phyloP scores from a whole-genome alignment of 1,140 invertebrate species.

The Himalopsyche phryganea region DNA sequence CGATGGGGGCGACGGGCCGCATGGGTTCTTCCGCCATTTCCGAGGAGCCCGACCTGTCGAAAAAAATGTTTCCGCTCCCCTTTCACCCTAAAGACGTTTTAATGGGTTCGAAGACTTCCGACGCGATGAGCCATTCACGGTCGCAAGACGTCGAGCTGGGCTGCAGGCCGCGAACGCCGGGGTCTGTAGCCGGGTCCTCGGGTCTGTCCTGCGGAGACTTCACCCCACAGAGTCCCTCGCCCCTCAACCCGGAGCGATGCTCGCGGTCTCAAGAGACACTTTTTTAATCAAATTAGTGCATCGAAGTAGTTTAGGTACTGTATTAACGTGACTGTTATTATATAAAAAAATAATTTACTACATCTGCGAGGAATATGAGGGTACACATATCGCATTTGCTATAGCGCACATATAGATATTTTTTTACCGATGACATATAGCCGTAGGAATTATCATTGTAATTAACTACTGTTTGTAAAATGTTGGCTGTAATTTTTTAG shows the following conservation, averaged over 20 bases:
- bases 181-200: background rate
- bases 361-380: conserved; percentile 34
- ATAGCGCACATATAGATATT: conserved; percentile 36
- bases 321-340: conserved; percentile 23
- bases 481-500: conserved; percentile 17
- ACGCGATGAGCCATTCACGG: background rate
- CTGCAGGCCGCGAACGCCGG: conserved; percentile 3
- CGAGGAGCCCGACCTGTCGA: conserved; percentile 7
- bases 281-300: conserved; percentile 31
- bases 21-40: background rate
- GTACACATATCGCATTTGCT: conserved; percentile 35
- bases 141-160: conserved; percentile 31
- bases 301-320: conserved; percentile 29
- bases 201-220: conserved; percentile 7
- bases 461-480: conserved; percentile 22
- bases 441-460: conserved; percentile 17
- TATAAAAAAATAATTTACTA: conserved; percentile 20
- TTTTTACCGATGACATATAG: conserved; percentile 30
- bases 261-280: conserved; percentile 33
- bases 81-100: background rate
- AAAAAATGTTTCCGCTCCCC: conserved; percentile 13
- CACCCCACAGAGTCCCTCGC: conserved; percentile 16
- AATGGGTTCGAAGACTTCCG: background rate
- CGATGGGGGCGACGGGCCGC: conserved; percentile 17
- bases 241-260: conserved; percentile 31